Base-by-base conservation (phyloP, 1,140 invertebrate genomes). In the Drosophila biarmipes region DNA sequence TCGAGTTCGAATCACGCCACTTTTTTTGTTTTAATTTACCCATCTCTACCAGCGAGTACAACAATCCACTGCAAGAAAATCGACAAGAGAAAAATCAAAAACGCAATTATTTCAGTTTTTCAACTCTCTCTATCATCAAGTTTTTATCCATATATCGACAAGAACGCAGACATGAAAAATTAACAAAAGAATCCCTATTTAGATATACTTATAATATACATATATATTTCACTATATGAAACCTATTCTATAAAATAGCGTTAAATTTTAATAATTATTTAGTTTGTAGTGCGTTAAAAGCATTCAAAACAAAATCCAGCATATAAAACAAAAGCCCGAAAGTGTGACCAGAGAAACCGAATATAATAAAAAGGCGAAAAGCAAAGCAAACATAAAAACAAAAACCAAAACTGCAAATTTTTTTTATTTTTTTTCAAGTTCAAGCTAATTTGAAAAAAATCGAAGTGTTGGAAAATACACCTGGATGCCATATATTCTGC, bases 251-350 rank as follows among this genome's bases (percentile, higher is more conserved):
- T 77, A 80, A 68, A 56, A 78, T 89, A 89, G 84, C 76, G 68
- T 89, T 84, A 89, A 73, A 63, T 82, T 69, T 89, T 73, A 80
- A 84, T 69, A 89, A 87, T 87, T 89, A 89, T 82, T 86, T 89
- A 89, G 84, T 89, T 80, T 73, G 84, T 89, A 89, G 84, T 89
- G 84, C 76, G 81, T 80, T 85, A 64, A 53, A 73, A 75, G 63
- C 51, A 73, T 37, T 38, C 40, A 64, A 62, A 78, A 64, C 19
- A 45, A 68, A 68, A 42, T 24, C 40, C 55, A 49, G 51, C 24
- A 49, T 66, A 46, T 29, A 54, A 66, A 59, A 52, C 46, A 56
- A 62, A 61, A 54, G 35, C 37, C 59, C 53, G 48, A 64, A 77
- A 67, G 59, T 74, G 72, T 74, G 72, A 75, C 46, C 37, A 62